Evolutionary conservation across 64 coral and sea anemone species (phyloP), one percentile per base, ranked within the genome.

Genomic region (Montipora sp.): DNA sequence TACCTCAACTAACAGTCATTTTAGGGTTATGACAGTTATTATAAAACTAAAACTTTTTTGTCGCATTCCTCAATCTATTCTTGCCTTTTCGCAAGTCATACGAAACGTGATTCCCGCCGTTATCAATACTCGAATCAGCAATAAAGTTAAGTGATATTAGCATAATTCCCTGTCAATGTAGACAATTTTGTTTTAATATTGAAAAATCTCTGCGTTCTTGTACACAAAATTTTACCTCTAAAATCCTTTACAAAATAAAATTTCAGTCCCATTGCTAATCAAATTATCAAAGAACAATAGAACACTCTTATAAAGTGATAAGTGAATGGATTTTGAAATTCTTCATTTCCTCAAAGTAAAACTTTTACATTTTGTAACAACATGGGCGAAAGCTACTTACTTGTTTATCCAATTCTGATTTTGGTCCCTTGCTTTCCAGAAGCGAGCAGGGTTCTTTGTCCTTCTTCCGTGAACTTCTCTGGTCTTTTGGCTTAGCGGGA

Each of bases 331-430:
- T 36, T 36, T 67, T 86, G 49, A 48, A 87, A 59, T 71, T 8
- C 78, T 78, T 7, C 47, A 78, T 50, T 78, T 50, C 55, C 55
- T 95, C 78, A 86, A 90, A 68, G n/a, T 59, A 60, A 80, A 59
- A 87, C 7, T 57, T 57, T 70, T 78, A 61, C 47, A 8, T 13
- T 14, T 57, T 57, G 53, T 57, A 11, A 57, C 53, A 66, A 84
- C 77, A 94, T 55, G 83, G 61, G 44, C n/a, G 7, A n/a, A 74
- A 78, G 66, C 61, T 66, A 16, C 91, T 91, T 73, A 97, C 95
- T 83, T 97, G 87, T 89, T 94, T 94, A 47, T 97, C 95, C 18
- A 97, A 90, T 60, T 97, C 95, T 12, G 95, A 93, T 75, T 97
- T 97, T 3, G 95, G 95, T 13, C 78, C 75, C 47, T 77, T 94